Base-by-base conservation (phyloP, 1,140 invertebrate genomes). In the Drosophila gunungcola region DNA sequence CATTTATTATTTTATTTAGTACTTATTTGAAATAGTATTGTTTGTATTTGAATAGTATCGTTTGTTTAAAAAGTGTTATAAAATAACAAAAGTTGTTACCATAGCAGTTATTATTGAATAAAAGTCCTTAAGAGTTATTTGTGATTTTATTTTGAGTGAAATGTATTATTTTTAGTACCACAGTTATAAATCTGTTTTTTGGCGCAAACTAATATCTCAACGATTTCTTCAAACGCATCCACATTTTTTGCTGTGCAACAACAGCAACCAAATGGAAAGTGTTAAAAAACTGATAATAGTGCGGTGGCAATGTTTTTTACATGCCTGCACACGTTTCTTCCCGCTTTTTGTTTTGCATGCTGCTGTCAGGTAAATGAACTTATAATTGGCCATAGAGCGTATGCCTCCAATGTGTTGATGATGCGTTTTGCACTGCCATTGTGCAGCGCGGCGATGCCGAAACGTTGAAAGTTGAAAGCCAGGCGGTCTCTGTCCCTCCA, bases 241-340 rank as follows among this genome's bases (percentile, higher is more conserved):
- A 32, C 13, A 32, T 62, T 62, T 62, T 62, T 62, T 41, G 54
- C 27, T 3, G 60, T 63, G 60, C 67, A 49, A 70, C 11, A 69
- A 54, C 67, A 49, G 56, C 11, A 69, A 70, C 58, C 73, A 48
- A 84, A 84, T 73, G 84, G 84, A 89, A 89, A 89, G 84, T 89
- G 84, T 89, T 89, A 74, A 89, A 89, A 89, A 89, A 80, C 77
- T 78, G 77, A 89, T 89, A 89, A 89, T 84, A 69, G 89, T 89
- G 84, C 85, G 84, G 84, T 89, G 85, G 80, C 77, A 41, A 68
- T 89, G 64, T 77, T 80, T 73, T 85, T 78, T 73, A 83, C 83
- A 89, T 80, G 72, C 80, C 78, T 89, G 73, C 84, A 80, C 83
- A 83, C 68, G 65, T 83, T 73, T 79, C 75, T 86, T 86, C 69